These are phyloP conservation scores for Actinemys pallida DNA, from an alignment of 2,113 vertebrate species.

Conservation along the genomic window DNA sequence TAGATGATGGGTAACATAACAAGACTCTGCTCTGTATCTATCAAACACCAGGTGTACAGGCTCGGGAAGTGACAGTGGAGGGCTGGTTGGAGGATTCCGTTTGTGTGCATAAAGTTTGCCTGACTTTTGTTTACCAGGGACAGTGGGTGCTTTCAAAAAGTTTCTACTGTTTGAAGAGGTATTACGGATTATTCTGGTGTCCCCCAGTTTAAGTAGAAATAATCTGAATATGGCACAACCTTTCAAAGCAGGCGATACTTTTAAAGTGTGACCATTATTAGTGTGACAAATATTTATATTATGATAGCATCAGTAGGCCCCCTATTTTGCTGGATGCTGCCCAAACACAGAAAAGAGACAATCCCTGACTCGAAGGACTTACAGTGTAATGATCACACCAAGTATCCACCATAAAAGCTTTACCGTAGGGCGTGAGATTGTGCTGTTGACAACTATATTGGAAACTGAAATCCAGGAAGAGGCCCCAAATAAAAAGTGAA, in stretches of 20 bases:
- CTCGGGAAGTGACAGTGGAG: background rate
- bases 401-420: background rate
- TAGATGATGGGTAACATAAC: background rate
- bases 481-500: background rate
- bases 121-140: background rate
- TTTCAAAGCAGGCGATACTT: background rate
- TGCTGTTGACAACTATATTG: background rate
- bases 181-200: fast-evolving
- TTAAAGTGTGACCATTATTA: background rate
- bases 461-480: background rate
- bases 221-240: fast-evolving
- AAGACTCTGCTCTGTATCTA: background rate
- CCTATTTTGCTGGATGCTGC: background rate
- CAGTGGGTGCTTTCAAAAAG: fast-evolving
- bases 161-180: background rate
- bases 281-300: background rate
- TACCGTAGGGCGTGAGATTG: background rate
- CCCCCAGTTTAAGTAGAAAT: background rate
- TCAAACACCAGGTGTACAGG: slow-evolving; percentile 31
- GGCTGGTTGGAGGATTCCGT: background rate
- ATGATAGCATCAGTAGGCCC: fast-evolving
- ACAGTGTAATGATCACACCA: background rate
- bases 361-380: background rate
- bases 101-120: background rate
- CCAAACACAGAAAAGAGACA: background rate